Base-by-base conservation (phyloP, 2,113 vertebrate genomes). In the Menidia beryllina region DNA sequence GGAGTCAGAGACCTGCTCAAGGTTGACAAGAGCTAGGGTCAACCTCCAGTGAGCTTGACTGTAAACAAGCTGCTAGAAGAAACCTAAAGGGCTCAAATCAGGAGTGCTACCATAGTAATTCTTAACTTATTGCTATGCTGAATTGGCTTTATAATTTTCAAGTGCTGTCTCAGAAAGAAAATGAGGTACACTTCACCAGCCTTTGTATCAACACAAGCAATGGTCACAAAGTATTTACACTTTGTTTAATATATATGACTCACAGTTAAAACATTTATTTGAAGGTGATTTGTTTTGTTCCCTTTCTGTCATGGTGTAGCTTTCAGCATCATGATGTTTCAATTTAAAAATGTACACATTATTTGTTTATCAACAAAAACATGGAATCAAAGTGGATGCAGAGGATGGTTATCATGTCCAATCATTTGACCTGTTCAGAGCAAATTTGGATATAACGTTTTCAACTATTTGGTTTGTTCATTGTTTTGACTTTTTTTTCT, bases 1-100 rank as follows among this genome's bases (percentile, higher is more conserved):
- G 77, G 73, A 87, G 90, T 91, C 89, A 83, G 82, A 87, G 88
- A 91, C 91, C 87, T 90, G 90, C 86, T 90, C 87, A 86, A 88
- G 89, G 90, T 91, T 92, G 91, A 88, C 89, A 88, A 84, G 87
- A 88, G 79, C 88, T 14, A 52, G 82, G 88, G 85, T 92, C 87
- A 89, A 86, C 83, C 83, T 75, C 84, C 85, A 87, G 72, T 75
- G 13, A 70, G 71, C 45, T 81, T 24, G 8, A 75, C 77, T 79
- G 86, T 86, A 92, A 92, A 91, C 88, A 91, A 88, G 88, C 86
- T 86, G 87, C 83, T 84, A 77, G 52, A 55, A 77, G 76, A 73
- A 82, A 84, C 60, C 89, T 87, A 82, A 88, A 86, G 84, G 86
- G 86, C 87, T 86, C 3, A 53, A 76, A 84, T 77, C 79, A 71